Percentiles rank a stretch among this genome's conserved stretches.
phyloP scores from a whole-genome alignment of 2,113 vertebrate genomes.

The Gavia stellata region DNA sequence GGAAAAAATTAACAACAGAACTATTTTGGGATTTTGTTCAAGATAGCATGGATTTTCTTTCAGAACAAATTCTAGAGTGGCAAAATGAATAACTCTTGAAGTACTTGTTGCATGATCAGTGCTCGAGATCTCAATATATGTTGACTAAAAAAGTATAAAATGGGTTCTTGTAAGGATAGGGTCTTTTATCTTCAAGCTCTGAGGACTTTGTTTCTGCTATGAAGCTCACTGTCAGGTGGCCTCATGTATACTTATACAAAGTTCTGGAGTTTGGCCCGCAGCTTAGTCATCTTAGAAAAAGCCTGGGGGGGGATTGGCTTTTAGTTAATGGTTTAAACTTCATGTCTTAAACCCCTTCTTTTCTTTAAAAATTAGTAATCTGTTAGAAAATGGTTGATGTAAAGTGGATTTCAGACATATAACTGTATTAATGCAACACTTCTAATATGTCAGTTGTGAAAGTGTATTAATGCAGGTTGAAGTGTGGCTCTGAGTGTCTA shows the following conservation, averaged over 20 bases:
- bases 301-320: accelerated
- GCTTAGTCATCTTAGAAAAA: neutral
- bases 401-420: neutral
- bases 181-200: neutral
- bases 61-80: neutral
- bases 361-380: neutral
- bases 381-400: neutral
- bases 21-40: neutral
- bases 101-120: neutral
- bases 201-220: neutral
- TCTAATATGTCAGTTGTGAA: neutral
- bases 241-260: neutral
- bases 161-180: neutral
- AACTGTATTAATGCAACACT: neutral
- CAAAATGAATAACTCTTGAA: neutral
- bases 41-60: neutral
- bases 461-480: neutral
- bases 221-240: neutral
- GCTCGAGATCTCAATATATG: neutral
- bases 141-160: neutral
- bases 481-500: neutral
- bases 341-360: neutral
- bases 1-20: neutral
- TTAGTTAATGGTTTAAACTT: neutral
- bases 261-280: neutral